phyloP scores from a whole-genome alignment of 2,888 invertebrate species.

The Trachelus tabidus region DNA sequence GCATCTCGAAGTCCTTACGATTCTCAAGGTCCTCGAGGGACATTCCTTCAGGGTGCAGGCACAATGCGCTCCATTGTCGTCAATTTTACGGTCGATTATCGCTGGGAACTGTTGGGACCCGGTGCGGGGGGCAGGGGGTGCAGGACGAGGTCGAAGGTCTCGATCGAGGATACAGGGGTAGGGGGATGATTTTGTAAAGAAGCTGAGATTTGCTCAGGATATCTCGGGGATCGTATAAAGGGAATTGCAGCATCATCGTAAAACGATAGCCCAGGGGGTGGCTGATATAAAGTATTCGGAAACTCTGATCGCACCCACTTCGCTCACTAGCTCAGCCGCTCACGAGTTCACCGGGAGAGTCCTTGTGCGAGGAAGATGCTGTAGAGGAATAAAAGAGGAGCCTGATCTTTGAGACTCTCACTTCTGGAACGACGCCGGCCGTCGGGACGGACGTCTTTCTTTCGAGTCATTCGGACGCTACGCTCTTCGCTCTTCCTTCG shows the following conservation, averaged over 20 bases:
- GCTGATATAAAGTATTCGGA: constrained; percentile 39
- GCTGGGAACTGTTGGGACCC: constrained; percentile 37
- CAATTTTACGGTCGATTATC: constrained; percentile 64
- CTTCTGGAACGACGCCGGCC: not conserved
- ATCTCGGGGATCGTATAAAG: constrained; percentile 48
- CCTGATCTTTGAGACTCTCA: not conserved
- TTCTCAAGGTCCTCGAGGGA: constrained; percentile 31
- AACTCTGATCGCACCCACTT: constrained; percentile 53
- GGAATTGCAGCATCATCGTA: constrained; percentile 58
- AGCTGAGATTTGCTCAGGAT: constrained; percentile 52
- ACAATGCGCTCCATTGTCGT: constrained; percentile 48
- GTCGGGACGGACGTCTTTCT: no score
- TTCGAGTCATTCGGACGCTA: no score
- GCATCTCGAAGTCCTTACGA: constrained; percentile 34
- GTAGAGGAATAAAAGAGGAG: not conserved
- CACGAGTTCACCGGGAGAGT: constrained; percentile 21
- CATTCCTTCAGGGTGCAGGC: constrained; percentile 8
- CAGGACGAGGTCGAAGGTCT: no score
- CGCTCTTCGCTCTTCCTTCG: no score
- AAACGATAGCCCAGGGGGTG: constrained; percentile 40
- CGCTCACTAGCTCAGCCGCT: constrained; percentile 21
- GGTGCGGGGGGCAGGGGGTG: constrained; percentile 15
- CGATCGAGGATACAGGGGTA: no score
- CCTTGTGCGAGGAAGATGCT: constrained; percentile 16
- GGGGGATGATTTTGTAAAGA: constrained; percentile 39